Percentiles rank a stretch among this genome's conserved stretches.
Conservation (phyloP, 2,113 vertebrate genomes). For the Ameiurus melas region DNA sequence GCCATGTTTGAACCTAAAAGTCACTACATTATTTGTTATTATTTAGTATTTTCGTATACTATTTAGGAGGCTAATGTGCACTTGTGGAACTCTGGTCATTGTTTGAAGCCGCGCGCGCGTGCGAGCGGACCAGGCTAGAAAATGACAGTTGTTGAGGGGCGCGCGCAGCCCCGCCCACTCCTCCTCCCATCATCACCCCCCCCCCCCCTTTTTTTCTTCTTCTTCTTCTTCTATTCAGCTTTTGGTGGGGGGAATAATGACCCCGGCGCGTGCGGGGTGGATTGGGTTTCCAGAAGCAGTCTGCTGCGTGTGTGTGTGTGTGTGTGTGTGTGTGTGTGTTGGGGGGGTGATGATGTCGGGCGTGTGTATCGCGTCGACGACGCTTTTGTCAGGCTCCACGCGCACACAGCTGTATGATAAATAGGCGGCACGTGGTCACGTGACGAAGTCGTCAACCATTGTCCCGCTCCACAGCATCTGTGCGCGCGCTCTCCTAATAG, state of each 20-base stretch:
- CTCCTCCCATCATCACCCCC: not conserved
- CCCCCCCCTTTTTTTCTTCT: not conserved
- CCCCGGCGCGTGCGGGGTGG: constrained; percentile 38
- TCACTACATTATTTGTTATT: not conserved
- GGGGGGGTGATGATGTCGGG: too few species aligned
- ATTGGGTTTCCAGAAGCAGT: constrained; percentile 29
- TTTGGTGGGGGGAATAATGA: constrained; percentile 14
- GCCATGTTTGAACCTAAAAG: not conserved
- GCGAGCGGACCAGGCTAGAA: not conserved
- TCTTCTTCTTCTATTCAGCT: not conserved
- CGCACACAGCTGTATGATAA: constrained; percentile 79
- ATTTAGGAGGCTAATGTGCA: not conserved
- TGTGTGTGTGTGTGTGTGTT: constrained; percentile 25
- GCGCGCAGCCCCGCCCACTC: not conserved
- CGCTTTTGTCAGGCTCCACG: constrained; percentile 67
- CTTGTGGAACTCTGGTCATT: not conserved
- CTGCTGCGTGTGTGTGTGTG: constrained; percentile 12
- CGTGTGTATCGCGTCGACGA: constrained; percentile 55
- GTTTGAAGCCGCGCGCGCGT: not conserved
- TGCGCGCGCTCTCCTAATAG: not conserved
- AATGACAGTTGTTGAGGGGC: constrained; percentile 28
- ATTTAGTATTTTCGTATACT: not conserved
- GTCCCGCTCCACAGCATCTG: constrained; percentile 49
- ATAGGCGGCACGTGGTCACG: constrained; percentile 69
- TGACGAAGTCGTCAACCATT: constrained; percentile 33